Conservation (phyloP, 2,113 vertebrate species). For the Siphamia tubifer region DNA sequence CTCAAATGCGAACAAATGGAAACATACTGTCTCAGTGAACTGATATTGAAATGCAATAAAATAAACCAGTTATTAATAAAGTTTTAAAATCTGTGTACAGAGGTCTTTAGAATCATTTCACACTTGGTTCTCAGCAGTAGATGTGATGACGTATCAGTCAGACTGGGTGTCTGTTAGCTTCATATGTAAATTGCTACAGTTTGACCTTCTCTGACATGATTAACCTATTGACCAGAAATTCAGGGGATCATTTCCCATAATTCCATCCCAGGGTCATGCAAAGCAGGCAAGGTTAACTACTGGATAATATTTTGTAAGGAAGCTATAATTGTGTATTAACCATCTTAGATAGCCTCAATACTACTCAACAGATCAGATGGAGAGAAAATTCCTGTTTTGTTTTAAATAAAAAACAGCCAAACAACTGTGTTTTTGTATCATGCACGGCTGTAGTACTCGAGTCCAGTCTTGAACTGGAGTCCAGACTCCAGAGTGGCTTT, state of each 20-base stretch:
- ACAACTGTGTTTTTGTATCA: too few species aligned
- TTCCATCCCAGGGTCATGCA: conserved; percentile 32
- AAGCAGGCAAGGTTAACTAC: conserved; percentile 60
- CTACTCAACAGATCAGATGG: too few species aligned
- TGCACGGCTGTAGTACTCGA: too few species aligned
- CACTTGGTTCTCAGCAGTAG: background rate
- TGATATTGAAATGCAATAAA: background rate
- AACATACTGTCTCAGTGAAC: too few species aligned
- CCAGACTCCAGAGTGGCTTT: too few species aligned
- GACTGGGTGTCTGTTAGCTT: background rate
- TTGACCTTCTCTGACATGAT: conserved; percentile 54
- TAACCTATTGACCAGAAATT: conserved; percentile 40
- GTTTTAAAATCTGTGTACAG: background rate
- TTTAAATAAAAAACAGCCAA: too few species aligned
- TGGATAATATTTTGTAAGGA: conserved; percentile 51
- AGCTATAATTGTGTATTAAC: conserved; percentile 54
- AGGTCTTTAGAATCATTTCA: background rate
- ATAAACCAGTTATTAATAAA: background rate
- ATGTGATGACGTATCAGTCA: background rate
- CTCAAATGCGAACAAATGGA: too few species aligned
- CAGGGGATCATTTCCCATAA: conserved; percentile 36
- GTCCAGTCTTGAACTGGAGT: too few species aligned
- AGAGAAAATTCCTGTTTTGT: too few species aligned
- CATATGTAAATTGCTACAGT: conserved; percentile 14
- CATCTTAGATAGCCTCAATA: conserved; percentile 46